phyloP scores from a whole-genome alignment of 2,888 invertebrate genomes.

The Neoitamus cyanurus region DNA sequence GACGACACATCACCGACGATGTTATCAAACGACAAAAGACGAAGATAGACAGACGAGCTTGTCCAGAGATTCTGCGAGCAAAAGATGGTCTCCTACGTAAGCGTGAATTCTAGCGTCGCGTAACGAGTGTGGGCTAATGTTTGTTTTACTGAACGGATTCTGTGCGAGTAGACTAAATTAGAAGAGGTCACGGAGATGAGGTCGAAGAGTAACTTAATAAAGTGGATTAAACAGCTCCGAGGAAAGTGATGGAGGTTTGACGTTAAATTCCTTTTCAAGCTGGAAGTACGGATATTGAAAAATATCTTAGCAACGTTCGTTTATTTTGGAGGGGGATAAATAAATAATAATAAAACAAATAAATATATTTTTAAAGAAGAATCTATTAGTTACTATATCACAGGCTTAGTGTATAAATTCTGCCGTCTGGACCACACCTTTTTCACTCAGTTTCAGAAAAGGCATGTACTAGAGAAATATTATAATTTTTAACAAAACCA shows the following conservation, averaged over 20 bases:
- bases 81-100: background rate
- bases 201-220: constrained; percentile 12
- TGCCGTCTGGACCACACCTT: too few species aligned
- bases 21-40: background rate
- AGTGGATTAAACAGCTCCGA: constrained; percentile 19
- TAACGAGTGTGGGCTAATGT: background rate
- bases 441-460: too few species aligned
- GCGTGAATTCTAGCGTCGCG: background rate
- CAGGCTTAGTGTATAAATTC: too few species aligned
- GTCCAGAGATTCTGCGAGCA: background rate
- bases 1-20: too few species aligned
- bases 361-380: too few species aligned
- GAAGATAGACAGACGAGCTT: background rate
- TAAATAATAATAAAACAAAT: too few species aligned
- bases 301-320: background rate
- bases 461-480: too few species aligned
- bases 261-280: background rate
- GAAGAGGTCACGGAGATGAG: constrained; percentile 20
- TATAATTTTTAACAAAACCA: too few species aligned
- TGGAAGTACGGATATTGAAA: background rate
- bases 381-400: too few species aligned
- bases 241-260: background rate
- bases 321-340: too few species aligned
- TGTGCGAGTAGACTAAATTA: constrained; percentile 18
- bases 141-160: constrained; percentile 33